These are phyloP conservation scores for Rhinoderma darwinii DNA, from an alignment of 2,113 vertebrate genomes.

Conservation along the genomic window DNA sequence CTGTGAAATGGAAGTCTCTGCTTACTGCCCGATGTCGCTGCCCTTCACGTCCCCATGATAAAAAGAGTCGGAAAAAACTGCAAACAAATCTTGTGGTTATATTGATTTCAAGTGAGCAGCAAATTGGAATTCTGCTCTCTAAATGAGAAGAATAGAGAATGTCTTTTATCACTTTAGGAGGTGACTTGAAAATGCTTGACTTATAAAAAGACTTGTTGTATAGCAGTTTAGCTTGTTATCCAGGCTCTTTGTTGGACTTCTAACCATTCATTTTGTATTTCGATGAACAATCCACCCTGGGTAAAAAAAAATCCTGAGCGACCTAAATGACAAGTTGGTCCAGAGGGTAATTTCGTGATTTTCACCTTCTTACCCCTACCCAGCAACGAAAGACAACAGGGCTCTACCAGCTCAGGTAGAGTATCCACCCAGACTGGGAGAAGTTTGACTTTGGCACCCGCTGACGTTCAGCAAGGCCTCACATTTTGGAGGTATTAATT, in stretches of 20 bases:
- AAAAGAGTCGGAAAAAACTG: neutral
- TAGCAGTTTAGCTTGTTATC: neutral
- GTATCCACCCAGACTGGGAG: neutral
- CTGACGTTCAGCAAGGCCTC: too few species aligned
- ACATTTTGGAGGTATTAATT: too few species aligned
- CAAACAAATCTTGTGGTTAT: constrained; percentile 7
- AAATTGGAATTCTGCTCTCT: constrained; percentile 23
- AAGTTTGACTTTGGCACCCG: too few species aligned
- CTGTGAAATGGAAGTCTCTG: neutral
- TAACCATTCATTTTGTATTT: neutral
- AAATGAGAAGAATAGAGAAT: constrained; percentile 4
- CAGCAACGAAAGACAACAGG: neutral
- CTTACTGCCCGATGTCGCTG: neutral
- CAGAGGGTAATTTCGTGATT: neutral
- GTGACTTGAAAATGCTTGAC: neutral
- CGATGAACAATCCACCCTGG: neutral
- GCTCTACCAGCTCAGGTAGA: neutral
- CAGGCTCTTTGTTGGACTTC: neutral
- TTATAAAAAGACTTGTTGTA: too few species aligned
- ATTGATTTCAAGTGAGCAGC: constrained; percentile 40
- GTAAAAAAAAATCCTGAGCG: neutral
- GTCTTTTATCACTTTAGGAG: neutral
- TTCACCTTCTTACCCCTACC: neutral
- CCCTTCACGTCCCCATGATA: neutral
- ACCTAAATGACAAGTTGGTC: neutral